phyloP scores from a whole-genome alignment of 1,140 invertebrate species.

The Drosophila simulans region DNA sequence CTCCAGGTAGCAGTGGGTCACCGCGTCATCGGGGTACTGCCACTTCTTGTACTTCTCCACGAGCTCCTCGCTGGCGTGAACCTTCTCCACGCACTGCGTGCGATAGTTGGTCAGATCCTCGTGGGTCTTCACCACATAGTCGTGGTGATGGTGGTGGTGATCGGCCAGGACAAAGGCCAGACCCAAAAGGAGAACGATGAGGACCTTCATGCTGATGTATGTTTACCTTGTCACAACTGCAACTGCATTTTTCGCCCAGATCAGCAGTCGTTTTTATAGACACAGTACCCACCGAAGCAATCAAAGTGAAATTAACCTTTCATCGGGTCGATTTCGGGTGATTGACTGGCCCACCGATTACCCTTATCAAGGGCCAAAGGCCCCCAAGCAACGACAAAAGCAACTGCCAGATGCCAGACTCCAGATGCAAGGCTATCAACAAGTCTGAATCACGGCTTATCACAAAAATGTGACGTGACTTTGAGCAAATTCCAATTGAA shows the following conservation, averaged over 20 bases:
- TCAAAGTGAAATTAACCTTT: slow-evolving; percentile 30
- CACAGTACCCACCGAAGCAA: neutral
- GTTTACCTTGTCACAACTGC: slow-evolving; percentile 26
- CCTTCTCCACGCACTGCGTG: slow-evolving; percentile 47
- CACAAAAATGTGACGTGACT: slow-evolving; percentile 16
- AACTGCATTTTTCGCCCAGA: slow-evolving; percentile 48
- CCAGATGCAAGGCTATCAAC: slow-evolving; percentile 16
- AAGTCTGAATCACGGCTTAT: slow-evolving; percentile 32
- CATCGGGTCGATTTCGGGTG: slow-evolving; percentile 7
- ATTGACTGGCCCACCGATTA: slow-evolving; percentile 46
- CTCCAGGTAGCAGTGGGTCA: slow-evolving; percentile 72
- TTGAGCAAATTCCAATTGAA: slow-evolving; percentile 11
- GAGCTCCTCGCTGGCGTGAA: slow-evolving; percentile 58
- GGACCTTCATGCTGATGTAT: slow-evolving; percentile 47
- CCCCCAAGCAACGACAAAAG: slow-evolving; percentile 8
- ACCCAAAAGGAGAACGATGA: slow-evolving; percentile 38
- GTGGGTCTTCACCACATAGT: slow-evolving; percentile 70
- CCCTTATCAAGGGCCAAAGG: slow-evolving; percentile 51
- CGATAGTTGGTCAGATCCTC: slow-evolving; percentile 67
- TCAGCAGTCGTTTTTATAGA: slow-evolving; percentile 57
- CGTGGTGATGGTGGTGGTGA: slow-evolving; percentile 24
- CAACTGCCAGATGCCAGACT: slow-evolving; percentile 3
- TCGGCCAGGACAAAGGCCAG: slow-evolving; percentile 35
- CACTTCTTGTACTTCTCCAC: slow-evolving; percentile 73
- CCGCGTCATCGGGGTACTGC: slow-evolving; percentile 74